These are phyloP conservation scores for Hormaphis cornu DNA, from an alignment of 1,140 invertebrate species.

Conservation along the genomic window DNA sequence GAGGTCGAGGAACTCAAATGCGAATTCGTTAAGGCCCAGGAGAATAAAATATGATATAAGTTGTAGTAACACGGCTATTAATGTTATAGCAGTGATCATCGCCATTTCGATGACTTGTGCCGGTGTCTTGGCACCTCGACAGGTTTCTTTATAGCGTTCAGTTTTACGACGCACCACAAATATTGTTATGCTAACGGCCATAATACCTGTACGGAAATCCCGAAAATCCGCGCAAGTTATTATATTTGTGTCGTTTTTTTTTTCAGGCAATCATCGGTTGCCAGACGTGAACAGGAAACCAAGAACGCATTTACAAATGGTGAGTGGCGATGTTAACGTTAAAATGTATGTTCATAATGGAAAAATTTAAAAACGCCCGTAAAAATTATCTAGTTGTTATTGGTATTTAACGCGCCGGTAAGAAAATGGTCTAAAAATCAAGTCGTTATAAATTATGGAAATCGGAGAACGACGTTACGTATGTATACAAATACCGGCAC, in stretches of 20 bases:
- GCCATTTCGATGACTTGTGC: not conserved
- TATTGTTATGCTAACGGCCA: too few relatives aligned
- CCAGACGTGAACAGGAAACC: constrained; percentile 79
- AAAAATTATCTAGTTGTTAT: too few relatives aligned
- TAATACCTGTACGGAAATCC: not conserved
- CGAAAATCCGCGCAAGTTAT: not conserved
- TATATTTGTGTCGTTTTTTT: constrained; percentile 27
- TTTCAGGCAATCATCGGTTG: constrained; percentile 75
- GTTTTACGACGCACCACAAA: constrained; percentile 9
- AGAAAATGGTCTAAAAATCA: too few relatives aligned
- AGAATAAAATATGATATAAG: not conserved
- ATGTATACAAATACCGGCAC: too few relatives aligned
- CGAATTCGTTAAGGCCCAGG: not conserved
- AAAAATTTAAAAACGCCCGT: too few relatives aligned
- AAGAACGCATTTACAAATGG: constrained; percentile 82
- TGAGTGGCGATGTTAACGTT: constrained; percentile 49
- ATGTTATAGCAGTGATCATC: too few relatives aligned
- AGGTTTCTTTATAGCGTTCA: not conserved
- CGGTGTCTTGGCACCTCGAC: not conserved
- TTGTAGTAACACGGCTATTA: too few relatives aligned
- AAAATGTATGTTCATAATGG: not conserved
- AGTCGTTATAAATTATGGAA: too few relatives aligned
- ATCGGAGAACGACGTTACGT: too few relatives aligned
- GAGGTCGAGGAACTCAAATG: constrained; percentile 1
- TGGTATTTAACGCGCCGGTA: too few relatives aligned